A percentile compares a stretch with the other conserved stretches of the same genome.
These are phyloP conservation scores for Phortica magna DNA, from an alignment of 2,888 invertebrate species.

Conservation along the genomic window DNA sequence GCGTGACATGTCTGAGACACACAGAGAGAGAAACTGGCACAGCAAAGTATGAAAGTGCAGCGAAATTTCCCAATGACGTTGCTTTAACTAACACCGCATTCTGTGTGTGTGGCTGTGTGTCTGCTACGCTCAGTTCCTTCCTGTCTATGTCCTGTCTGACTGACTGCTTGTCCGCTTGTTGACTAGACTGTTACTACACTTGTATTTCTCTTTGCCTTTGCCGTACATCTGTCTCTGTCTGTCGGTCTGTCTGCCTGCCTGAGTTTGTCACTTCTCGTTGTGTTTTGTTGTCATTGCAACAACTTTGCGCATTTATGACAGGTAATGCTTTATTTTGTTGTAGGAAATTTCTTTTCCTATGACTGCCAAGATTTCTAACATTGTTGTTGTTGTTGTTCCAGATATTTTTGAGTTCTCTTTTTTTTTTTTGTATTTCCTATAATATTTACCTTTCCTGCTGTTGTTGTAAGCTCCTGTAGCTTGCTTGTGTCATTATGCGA, in stretches of 20 bases:
- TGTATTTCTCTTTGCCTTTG: constrained; percentile 16
- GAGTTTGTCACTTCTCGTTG: constrained; percentile 61
- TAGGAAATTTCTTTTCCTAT: constrained; percentile 13
- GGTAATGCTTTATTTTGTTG: constrained; percentile 18
- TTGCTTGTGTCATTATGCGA: constrained; percentile 6
- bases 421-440: constrained; percentile 1
- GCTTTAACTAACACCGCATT: no score
- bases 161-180: constrained; percentile 1
- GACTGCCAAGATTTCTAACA: constrained; percentile 1
- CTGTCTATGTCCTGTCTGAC: constrained; percentile 30
- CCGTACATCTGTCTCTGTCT: constrained; percentile 16
- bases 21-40: not conserved
- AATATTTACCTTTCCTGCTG: not conserved
- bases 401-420: not conserved
- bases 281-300: constrained; percentile 45
- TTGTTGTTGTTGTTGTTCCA: constrained; percentile 35
- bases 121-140: not conserved
- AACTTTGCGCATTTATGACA: constrained; percentile 64
- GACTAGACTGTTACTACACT: constrained; percentile 11
- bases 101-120: not conserved
- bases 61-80: not conserved
- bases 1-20: constrained; percentile 23
- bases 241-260: constrained; percentile 49
- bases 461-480: not conserved
- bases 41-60: not conserved